Base-by-base conservation (phyloP, 2,113 vertebrate genomes). In the Zosterops hypoxanthus region DNA sequence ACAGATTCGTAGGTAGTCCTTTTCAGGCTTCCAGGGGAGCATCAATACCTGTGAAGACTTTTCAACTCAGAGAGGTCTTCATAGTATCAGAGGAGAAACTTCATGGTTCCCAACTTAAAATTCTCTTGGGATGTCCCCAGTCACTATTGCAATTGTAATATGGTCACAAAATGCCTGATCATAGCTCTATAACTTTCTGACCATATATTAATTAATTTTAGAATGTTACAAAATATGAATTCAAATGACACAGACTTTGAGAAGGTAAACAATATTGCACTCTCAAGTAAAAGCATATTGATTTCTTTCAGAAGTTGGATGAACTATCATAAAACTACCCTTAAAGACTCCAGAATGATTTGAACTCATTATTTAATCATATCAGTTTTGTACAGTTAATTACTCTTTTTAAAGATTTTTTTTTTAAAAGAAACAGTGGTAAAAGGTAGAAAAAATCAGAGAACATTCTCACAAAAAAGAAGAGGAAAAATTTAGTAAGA, bases 371-470 rank as follows among this genome's bases (percentile, higher is more conserved):
- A 71, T 33, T 60, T n/a, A 79, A 41, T 34, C 15, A 19, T 26
- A 36, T 8, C 28, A 53, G 16, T 60, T 56, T 90, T 63, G 17
- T 52, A 47, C 12, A 46, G 14, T 26, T 77, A 82, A 69, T 2
- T 6, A 20, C 3, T 23, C 90, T 25, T 33, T 4, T 1, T 6
- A 29, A 68, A 83, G 41, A 7, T 0, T 0, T 34, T 52, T 52
- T 25, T 94, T 25, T 94, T 46, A 15, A 59, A 22, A 22, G 19
- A 65, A 93, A 69, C 1, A 69, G 31, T 5, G 7, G 6, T 33
- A 73, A 80, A 86, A 69, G 6, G 1, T 5, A 76, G 11, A 60
- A 77, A 85, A 81, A 9, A 44, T 11, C 14, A 78, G 4, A 23
- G 41, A 78, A 61, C 4, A 14, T 19, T 50, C 17, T 6, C n/a